Percentiles rank a stretch among this genome's conserved stretches.
phyloP scores from a whole-genome alignment of 2,113 vertebrate species.

The Brienomyrus longianalis region DNA sequence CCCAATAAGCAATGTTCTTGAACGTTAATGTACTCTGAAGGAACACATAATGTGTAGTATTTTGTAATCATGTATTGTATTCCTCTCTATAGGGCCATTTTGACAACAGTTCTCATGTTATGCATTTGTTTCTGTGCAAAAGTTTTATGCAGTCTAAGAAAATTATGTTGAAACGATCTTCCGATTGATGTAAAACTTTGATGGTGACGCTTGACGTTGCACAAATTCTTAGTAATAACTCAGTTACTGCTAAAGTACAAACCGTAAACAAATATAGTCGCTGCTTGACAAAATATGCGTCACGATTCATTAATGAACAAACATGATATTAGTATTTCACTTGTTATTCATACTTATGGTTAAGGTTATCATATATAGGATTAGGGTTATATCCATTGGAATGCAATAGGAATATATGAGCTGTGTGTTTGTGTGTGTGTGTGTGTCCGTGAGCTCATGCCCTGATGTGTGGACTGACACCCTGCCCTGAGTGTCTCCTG shows the following conservation, averaged over 20 bases:
- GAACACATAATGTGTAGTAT: not conserved
- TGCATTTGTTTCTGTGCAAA: not conserved
- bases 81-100: not conserved
- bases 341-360: no score
- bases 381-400: not conserved
- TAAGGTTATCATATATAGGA: not conserved
- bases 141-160: not conserved
- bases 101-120: not conserved
- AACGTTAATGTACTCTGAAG: not conserved
- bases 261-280: not conserved
- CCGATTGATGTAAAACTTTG: not conserved
- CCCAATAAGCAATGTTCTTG: not conserved
- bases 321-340: no score
- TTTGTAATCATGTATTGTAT: not conserved
- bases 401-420: not conserved
- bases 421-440: not conserved
- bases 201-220: not conserved
- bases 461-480: no score
- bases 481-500: not conserved
- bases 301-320: no score
- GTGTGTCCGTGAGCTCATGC: not conserved
- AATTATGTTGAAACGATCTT: not conserved
- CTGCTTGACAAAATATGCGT: not conserved
- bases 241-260: no score
- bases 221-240: no score